Conservation (phyloP, 1,140 invertebrate genomes). For the Saxidomus purpurata region DNA sequence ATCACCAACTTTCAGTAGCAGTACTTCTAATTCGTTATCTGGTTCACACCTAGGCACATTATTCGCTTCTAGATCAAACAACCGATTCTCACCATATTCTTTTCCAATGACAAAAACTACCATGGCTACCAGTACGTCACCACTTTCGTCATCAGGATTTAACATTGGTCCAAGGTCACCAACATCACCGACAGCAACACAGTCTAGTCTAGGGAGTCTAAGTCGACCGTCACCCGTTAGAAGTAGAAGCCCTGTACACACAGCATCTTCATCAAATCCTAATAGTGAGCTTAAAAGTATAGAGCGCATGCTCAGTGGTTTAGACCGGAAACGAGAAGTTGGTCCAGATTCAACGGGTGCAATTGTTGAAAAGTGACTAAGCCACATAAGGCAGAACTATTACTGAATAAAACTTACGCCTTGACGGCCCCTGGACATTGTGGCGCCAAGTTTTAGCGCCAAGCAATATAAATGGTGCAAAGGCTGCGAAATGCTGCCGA, state of each 20-base stretch:
- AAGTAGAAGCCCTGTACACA: constrained; percentile 72
- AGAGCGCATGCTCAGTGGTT: constrained; percentile 98
- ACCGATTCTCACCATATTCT: constrained; percentile 95
- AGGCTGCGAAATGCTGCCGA: constrained; percentile 21
- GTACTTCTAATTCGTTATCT: constrained; percentile 64
- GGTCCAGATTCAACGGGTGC: constrained; percentile 68
- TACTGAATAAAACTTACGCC: constrained; percentile 40
- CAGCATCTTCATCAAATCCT: constrained; percentile 83
- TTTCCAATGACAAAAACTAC: constrained; percentile 88
- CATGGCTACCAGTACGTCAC: constrained; percentile 81
- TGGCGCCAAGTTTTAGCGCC: constrained; percentile 20
- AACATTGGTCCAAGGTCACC: constrained; percentile 88
- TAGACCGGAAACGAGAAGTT: constrained; percentile 89
- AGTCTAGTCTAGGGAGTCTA: constrained; percentile 87
- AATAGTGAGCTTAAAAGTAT: constrained; percentile 95
- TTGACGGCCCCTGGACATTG: not conserved
- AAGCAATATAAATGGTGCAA: constrained; percentile 40
- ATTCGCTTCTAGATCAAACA: constrained; percentile 83
- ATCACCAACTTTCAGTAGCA: constrained; percentile 67
- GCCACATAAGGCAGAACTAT: not conserved
- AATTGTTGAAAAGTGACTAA: constrained; percentile 69
- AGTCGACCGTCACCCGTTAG: constrained; percentile 84
- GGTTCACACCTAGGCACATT: constrained; percentile 74
- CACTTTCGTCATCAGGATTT: constrained; percentile 77
- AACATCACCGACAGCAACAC: constrained; percentile 87